phyloP scores from a whole-genome alignment of 2,113 vertebrate species.

The Mystacornis crossleyi region DNA sequence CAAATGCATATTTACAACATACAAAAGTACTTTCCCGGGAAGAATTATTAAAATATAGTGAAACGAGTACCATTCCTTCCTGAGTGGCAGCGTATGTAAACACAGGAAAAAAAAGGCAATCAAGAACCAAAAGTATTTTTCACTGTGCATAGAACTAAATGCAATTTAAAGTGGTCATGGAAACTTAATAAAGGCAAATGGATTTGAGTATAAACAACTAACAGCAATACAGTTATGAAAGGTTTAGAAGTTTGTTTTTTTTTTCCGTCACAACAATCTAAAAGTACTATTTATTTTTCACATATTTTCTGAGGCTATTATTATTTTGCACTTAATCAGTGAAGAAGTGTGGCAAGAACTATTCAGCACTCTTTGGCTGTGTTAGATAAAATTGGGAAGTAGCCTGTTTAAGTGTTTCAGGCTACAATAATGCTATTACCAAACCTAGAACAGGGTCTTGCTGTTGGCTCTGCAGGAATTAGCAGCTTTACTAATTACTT shows the following conservation, averaged over 20 bases:
- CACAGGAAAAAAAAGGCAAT: neutral
- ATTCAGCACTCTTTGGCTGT: neutral
- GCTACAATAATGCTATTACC: neutral
- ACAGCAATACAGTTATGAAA: neutral
- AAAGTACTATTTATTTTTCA: neutral
- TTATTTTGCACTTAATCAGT: neutral
- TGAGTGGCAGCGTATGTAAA: neutral
- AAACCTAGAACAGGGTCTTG: neutral
- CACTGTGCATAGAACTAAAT: neutral
- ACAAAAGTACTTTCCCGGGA: neutral
- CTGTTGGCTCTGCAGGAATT: neutral
- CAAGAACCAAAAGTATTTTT: neutral
- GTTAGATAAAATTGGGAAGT: neutral
- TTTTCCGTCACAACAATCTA: neutral
- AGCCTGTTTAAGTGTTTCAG: neutral
- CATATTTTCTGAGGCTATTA: neutral
- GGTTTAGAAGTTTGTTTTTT: neutral
- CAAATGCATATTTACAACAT: fast-evolving
- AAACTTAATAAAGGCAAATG: neutral
- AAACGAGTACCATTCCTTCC: neutral
- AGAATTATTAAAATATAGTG: neutral
- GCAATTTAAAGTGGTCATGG: neutral
- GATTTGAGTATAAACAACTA: neutral
- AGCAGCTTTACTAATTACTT: neutral
- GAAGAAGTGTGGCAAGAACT: neutral